Evolutionary conservation across 1,140 invertebrate species (phyloP).

Genomic region (Trichonephila clavata): DNA sequence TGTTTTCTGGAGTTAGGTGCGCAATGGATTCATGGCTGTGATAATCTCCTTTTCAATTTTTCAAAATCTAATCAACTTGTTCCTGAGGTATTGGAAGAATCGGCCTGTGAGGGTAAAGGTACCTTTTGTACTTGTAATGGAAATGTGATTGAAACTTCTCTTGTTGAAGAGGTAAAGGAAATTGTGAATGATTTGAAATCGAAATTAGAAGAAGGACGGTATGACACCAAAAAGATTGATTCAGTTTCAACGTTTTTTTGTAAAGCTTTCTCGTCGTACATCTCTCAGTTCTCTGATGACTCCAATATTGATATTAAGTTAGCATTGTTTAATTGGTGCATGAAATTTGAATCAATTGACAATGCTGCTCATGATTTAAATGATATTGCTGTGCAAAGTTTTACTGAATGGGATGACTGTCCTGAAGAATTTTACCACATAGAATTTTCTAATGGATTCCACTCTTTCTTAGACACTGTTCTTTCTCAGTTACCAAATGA

Average conservation of each 20-base stretch:
- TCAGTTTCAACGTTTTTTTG: conserved; percentile 73
- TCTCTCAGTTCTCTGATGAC: conserved; percentile 77
- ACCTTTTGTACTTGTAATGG: conserved; percentile 77
- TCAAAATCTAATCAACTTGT: conserved; percentile 84
- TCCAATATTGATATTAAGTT: conserved; percentile 79
- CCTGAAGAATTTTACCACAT: conserved; percentile 84
- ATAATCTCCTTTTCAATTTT: conserved; percentile 82
- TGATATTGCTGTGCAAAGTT: conserved; percentile 81
- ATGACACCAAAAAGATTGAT: neutral
- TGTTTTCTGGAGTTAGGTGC: conserved; percentile 81
- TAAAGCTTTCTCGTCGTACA: conserved; percentile 70
- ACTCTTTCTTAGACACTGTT: conserved; percentile 82
- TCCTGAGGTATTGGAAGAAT: conserved; percentile 50
- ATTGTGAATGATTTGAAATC: conserved; percentile 75
- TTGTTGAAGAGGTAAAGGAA: conserved; percentile 74
- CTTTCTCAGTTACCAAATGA: conserved; percentile 81
- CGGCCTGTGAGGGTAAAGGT: conserved; percentile 77
- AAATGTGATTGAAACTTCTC: neutral
- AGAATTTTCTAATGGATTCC: conserved; percentile 84
- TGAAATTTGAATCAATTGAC: conserved; percentile 85
- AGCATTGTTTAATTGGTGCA: conserved; percentile 85
- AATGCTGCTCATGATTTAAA: conserved; percentile 85
- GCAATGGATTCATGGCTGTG: conserved; percentile 83
- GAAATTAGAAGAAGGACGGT: conserved; percentile 49
- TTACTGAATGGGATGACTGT: conserved; percentile 83